phyloP scores from a whole-genome alignment of 2,888 invertebrate species.

The Drosophila rellima region DNA sequence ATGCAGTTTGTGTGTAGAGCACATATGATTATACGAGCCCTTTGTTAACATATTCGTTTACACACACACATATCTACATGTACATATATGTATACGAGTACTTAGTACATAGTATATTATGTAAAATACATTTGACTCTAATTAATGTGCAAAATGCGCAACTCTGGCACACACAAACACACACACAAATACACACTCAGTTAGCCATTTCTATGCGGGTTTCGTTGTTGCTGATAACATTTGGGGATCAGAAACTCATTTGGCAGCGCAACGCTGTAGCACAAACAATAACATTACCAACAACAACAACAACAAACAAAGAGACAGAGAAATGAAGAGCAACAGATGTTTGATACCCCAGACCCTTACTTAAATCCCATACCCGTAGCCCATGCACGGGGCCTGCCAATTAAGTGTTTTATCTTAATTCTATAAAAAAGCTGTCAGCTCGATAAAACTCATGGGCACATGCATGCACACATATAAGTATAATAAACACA shows the following conservation, averaged over 20 bases:
- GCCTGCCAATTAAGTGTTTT: conserved; percentile 70
- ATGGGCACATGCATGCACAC: not conserved
- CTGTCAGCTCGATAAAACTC: conserved; percentile 59
- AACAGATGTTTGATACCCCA: conserved; percentile 46
- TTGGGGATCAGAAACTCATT: conserved; percentile 49
- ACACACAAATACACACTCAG: conserved; percentile 28
- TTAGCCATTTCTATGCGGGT: conserved; percentile 48
- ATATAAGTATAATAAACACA: not conserved
- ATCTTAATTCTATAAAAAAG: conserved; percentile 73
- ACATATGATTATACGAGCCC: conserved; percentile 2
- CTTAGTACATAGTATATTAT: conserved; percentile 27
- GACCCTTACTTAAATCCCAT: conserved; percentile 2
- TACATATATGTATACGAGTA: conserved; percentile 4
- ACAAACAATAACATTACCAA: conserved; percentile 39
- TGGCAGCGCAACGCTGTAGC: conserved; percentile 30
- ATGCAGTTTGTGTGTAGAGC: conserved; percentile 64
- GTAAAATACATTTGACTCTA: conserved; percentile 58
- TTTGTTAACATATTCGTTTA: conserved; percentile 8
- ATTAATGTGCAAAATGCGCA: conserved; percentile 65
- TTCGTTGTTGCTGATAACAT: conserved; percentile 43
- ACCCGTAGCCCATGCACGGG: conserved; percentile 15
- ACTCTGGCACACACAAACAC: conserved; percentile 8
- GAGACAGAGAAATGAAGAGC: conserved; percentile 21
- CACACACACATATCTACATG: not conserved
- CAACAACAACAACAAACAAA: conserved; percentile 26